A percentile compares a stretch with the other conserved stretches of the same genome.
Conservation (phyloP, 2,888 invertebrate genomes). For the Acanthococcus lagerstroemiae region DNA sequence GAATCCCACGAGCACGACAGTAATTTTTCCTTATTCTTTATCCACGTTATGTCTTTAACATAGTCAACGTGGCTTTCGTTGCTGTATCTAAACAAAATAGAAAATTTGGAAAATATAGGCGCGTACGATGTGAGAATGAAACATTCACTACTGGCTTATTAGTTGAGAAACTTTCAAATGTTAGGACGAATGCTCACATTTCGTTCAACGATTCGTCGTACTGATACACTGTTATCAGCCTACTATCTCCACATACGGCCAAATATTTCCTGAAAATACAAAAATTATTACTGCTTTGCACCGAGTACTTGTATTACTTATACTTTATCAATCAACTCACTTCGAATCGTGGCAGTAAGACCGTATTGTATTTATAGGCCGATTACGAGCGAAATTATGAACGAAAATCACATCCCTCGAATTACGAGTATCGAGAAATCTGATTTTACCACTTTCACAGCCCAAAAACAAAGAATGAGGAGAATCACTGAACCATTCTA, state of each 20-base stretch:
- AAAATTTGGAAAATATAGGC: no score
- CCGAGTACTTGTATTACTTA: no score
- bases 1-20: slow-evolving; percentile 11
- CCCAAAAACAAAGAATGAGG: slow-evolving; percentile 3
- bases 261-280: slow-evolving; percentile 1
- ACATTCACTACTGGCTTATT: background rate
- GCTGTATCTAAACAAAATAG: background rate
- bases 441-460: slow-evolving; percentile 12
- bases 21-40: background rate
- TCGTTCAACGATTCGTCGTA: background rate
- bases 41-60: slow-evolving; percentile 5
- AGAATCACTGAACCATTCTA: slow-evolving; percentile 2
- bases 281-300: no score
- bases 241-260: slow-evolving; percentile 1
- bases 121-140: background rate
- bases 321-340: slow-evolving; percentile 4
- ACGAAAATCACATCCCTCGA: background rate
- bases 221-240: background rate
- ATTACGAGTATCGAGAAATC: background rate
- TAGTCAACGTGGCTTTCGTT: slow-evolving; percentile 9
- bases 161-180: no score
- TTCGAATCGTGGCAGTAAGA: background rate
- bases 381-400: no score
- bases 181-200: no score
- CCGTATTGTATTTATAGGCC: background rate